Evolutionary conservation across 2,113 vertebrate genomes (phyloP).

Genomic region (Dicerorhinus sumatrensis): DNA sequence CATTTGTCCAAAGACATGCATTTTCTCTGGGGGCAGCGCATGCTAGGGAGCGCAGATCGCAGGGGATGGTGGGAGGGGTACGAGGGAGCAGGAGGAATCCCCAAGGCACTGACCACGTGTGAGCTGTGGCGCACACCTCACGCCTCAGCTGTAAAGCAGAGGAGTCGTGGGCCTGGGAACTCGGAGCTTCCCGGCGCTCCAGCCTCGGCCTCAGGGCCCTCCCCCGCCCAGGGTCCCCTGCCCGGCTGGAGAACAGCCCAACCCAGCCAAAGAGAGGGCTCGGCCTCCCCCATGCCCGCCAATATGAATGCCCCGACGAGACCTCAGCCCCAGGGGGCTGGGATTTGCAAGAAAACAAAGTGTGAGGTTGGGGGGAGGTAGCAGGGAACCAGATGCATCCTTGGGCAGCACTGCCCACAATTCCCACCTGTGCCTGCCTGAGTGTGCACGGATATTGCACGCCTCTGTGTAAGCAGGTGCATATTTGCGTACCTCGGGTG

Average conservation of each 20-base stretch:
- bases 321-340: not conserved
- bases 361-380: rapidly evolving
- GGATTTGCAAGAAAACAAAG: not conserved
- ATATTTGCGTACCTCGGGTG: rapidly evolving
- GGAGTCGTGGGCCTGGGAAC: not conserved
- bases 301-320: not conserved
- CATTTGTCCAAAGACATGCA: not conserved
- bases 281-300: rapidly evolving
- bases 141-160: not conserved
- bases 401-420: too few species aligned
- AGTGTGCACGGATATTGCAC: rapidly evolving
- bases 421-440: not conserved
- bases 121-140: not conserved
- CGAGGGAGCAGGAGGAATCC: too few species aligned
- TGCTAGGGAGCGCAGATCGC: rapidly evolving
- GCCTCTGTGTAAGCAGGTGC: not conserved
- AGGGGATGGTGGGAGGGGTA: not conserved
- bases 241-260: not conserved
- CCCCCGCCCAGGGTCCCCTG: too few species aligned
- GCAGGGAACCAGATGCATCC: rapidly evolving
- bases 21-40: not conserved
- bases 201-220: not conserved
- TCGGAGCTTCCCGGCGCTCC: not conserved
- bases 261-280: not conserved
- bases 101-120: rapidly evolving